Evolutionary conservation across 2,113 vertebrate species (phyloP).

Genomic region (Thunnus thynnus): DNA sequence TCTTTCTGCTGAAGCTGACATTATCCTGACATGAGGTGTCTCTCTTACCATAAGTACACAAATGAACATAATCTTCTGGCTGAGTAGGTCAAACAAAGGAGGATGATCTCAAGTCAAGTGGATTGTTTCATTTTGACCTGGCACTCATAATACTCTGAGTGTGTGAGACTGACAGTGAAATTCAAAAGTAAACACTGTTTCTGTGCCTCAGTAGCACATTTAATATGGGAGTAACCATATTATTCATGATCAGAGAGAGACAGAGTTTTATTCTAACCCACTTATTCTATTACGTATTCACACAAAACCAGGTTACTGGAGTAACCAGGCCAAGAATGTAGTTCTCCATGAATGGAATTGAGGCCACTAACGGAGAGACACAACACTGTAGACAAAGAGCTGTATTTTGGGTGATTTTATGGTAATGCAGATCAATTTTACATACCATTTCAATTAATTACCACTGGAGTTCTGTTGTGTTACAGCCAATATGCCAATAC

Average conservation of each 20-base stretch:
- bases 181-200: neutral
- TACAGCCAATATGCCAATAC: too few relatives aligned
- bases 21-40: neutral
- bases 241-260: constrained; percentile 7
- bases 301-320: constrained; percentile 58
- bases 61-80: neutral
- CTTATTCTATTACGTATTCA: constrained; percentile 38
- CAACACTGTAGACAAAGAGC: neutral
- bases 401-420: neutral
- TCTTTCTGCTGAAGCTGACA: constrained; percentile 11
- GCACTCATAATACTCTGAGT: neutral
- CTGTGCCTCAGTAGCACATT: neutral
- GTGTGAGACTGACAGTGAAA: neutral
- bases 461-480: neutral
- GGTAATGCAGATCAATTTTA: neutral
- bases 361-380: constrained; percentile 27
- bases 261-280: constrained; percentile 20
- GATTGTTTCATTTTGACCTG: constrained; percentile 11
- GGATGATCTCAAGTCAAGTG: neutral
- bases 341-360: constrained; percentile 31
- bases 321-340: constrained; percentile 43
- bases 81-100: neutral
- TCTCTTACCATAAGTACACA: neutral
- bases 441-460: neutral
- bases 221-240: neutral